Percentiles rank a stretch among this genome's conserved stretches.
Conservation (phyloP, 64 coral and sea anemone genomes). For the Porites lutea region DNA sequence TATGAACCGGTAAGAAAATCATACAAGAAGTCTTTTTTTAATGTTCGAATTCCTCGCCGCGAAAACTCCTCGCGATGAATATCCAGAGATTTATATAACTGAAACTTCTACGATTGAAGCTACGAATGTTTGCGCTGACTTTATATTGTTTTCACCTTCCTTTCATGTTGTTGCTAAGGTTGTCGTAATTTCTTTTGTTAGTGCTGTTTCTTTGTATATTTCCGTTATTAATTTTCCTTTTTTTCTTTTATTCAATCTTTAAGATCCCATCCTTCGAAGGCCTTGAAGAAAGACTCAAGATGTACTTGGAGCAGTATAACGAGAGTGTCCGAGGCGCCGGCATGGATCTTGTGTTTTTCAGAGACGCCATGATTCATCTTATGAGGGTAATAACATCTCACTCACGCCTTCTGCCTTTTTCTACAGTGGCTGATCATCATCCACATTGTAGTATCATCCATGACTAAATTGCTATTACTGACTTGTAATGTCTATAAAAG, state of each 20-base stretch:
- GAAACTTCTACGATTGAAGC: not conserved
- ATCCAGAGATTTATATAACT: not conserved
- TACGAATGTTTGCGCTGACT: too few relatives aligned
- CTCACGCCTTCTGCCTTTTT: too few relatives aligned
- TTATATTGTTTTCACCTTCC: too few relatives aligned
- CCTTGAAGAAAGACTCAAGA: conserved; percentile 77
- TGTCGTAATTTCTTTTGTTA: not conserved
- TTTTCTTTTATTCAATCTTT: too few relatives aligned
- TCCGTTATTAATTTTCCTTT: not conserved
- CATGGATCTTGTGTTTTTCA: conserved; percentile 99
- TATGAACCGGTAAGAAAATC: conserved; percentile 87
- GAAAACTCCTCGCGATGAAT: not conserved
- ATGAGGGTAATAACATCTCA: conserved; percentile 62
- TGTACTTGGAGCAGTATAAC: conserved; percentile 95
- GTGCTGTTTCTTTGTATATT: not conserved
- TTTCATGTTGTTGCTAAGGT: not conserved
- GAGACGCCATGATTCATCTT: conserved; percentile 97
- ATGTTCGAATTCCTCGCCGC: too few relatives aligned
- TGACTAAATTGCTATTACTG: too few relatives aligned
- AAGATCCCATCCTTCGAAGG: conserved; percentile 86
- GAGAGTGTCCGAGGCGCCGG: conserved; percentile 95
- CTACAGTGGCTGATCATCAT: not conserved
- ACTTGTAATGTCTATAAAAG: too few relatives aligned
- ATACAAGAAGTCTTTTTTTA: not conserved
- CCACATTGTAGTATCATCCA: not conserved